Percentiles rank a stretch among this genome's conserved stretches.
Evolutionary conservation across 2,797 vertebrate genomes (phyloP).

Genomic region (Rhincodon typus): DNA sequence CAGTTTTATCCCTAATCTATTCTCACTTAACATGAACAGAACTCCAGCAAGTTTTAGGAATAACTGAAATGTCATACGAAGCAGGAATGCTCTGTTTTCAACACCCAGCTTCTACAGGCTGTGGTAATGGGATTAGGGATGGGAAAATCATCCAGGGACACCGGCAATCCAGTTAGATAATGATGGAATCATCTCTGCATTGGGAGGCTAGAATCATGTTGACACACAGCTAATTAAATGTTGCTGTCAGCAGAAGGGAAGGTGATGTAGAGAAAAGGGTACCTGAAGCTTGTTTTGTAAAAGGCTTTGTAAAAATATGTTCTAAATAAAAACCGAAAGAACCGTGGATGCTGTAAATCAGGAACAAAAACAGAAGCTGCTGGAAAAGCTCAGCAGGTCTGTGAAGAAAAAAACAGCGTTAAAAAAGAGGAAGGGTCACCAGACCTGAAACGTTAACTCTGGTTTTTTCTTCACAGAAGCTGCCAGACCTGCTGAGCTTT

Average conservation of each 20-base stretch:
- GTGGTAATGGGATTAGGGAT: no score
- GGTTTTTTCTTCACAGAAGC: no score
- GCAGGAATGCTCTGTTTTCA: background rate
- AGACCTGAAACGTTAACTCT: no score
- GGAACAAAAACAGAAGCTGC: no score
- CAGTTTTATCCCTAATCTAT: background rate
- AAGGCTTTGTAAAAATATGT: background rate
- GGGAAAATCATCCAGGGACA: background rate
- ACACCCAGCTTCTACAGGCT: background rate
- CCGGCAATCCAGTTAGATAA: background rate
- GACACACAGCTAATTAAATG: background rate
- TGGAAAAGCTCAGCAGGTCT: no score
- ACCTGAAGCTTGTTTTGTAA: background rate
- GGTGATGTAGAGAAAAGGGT: background rate
- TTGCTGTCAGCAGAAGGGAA: background rate
- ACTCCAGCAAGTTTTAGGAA: no score
- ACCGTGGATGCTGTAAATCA: no score
- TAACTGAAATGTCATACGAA: background rate
- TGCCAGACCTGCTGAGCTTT: no score
- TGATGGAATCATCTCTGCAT: background rate
- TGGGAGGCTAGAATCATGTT: background rate
- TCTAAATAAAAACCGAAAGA: no score
- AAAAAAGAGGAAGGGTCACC: no score
- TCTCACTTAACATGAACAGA: no score
- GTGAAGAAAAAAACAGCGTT: no score